A percentile compares a stretch with the other conserved stretches of the same genome.
phyloP scores from a whole-genome alignment of 2,797 vertebrate species.

The Argya squamiceps region DNA sequence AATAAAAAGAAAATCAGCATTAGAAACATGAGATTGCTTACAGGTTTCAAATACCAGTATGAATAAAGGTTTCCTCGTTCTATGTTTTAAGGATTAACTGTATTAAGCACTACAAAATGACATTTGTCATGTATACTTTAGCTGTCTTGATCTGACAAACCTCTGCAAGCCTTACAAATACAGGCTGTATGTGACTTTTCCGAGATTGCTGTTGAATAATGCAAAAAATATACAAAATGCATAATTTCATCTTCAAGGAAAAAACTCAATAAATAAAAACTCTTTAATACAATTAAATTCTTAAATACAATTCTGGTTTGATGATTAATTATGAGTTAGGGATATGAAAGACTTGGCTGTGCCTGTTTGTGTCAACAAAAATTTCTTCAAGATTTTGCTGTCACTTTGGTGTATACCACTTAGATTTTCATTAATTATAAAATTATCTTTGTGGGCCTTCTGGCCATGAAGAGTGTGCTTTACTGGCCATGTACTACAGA shows the following conservation, averaged over 20 bases:
- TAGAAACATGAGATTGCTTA: not conserved
- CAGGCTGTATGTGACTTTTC: not conserved
- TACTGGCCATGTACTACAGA: not conserved
- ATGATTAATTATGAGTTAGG: not conserved
- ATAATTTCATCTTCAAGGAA: not conserved
- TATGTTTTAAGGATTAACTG: conserved; percentile 22
- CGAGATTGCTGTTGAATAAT: not conserved
- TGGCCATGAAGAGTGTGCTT: not conserved
- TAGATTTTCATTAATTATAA: not conserved
- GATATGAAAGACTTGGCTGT: not conserved
- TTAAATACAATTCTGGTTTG: not conserved
- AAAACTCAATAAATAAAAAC: not conserved
- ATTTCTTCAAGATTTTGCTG: not conserved
- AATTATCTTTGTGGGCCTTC: not conserved
- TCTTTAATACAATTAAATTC: not conserved
- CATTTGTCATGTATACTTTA: conserved; percentile 54
- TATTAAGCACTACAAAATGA: conserved; percentile 46
- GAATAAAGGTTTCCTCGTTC: conserved; percentile 30
- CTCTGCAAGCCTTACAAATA: not conserved
- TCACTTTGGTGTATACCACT: not conserved
- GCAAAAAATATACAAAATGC: not conserved
- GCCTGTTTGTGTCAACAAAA: not conserved
- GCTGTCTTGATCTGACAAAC: conserved; percentile 30
- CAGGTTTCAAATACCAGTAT: conserved; percentile 20
- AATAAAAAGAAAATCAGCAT: conserved; percentile 54